A percentile compares a stretch with the other conserved stretches of the same genome.
phyloP scores from a whole-genome alignment of 92 coral and sea anemone genomes.

The Zoanthus sociatus region DNA sequence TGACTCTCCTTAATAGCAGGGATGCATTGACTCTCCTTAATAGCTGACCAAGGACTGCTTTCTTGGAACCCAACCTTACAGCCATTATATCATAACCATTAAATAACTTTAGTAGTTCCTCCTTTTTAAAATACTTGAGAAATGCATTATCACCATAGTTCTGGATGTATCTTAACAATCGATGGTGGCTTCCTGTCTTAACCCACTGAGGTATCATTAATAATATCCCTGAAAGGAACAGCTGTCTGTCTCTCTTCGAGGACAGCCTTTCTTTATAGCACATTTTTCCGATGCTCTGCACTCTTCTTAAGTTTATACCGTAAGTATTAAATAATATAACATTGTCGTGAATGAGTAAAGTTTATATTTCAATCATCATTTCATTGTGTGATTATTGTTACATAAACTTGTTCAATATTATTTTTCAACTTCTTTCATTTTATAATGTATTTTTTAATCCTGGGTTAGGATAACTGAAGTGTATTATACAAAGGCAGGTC shows the following conservation, averaged over 20 bases:
- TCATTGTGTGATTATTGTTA: background rate
- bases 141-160: slow-evolving; percentile 33
- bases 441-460: background rate
- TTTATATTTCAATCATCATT: background rate
- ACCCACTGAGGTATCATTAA: background rate
- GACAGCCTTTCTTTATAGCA: slow-evolving; percentile 19
- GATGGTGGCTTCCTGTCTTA: slow-evolving; percentile 38
- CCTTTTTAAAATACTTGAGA: slow-evolving; percentile 9
- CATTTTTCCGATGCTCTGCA: slow-evolving; percentile 59
- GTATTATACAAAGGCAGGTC: background rate
- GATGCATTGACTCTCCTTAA: background rate
- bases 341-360: background rate
- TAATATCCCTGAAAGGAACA: slow-evolving; percentile 42
- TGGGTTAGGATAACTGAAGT: background rate
- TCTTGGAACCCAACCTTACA: slow-evolving; percentile 1
- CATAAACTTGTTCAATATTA: background rate
- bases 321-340: too few relatives aligned
- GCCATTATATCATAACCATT: background rate
- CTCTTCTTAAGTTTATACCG: slow-evolving; percentile 46
- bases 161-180: background rate
- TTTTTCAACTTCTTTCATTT: background rate
- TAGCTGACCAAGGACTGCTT: slow-evolving; percentile 4
- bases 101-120: background rate
- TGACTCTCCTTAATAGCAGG: slow-evolving; percentile 1
- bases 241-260: slow-evolving; percentile 47